Evolutionary conservation across 2,113 vertebrate species (phyloP), one percentile per base, ranked within the genome.

Genomic region (Gnathonemus longibarbis): DNA sequence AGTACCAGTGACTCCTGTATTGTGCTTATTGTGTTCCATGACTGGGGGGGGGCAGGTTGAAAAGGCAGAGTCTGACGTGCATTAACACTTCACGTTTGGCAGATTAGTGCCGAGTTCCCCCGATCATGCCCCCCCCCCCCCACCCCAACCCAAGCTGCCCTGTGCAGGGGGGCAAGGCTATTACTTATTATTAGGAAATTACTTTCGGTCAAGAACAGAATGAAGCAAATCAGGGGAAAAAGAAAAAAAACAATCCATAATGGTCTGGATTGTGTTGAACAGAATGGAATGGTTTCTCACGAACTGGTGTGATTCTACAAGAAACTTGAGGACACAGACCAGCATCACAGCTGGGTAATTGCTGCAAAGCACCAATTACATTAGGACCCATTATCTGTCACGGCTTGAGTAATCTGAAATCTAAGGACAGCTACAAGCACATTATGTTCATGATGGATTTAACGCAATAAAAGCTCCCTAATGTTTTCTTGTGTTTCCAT

Each of bases 11-110:
- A 92, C 39, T 90, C 85, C 27, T 74, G 83, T 84, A 70, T 7
- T 48, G 88, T 91, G 90, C 92, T 94, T 92, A 91, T 91, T 10
- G 90, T 91, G 56, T 92, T 92, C 49, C 66, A 24, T 66, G 84
- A 90, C 90, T 62, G 84, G 88, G 35, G 58, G 88, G 35, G 58
- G 19, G 50, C 35, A 62, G 48, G 48, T 0, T 3, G 1, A 87
- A 70, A 88, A 74, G 89, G 85, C 58, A 10, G 74, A 83, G 66
- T 15, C 21, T 11, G 70, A 87, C 0, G 52, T 46, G 80, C 92
- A 92, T 91, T 94, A 93, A 92, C 93, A 92, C 93, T 89, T 93
- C 84, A 90, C 90, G 91, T 92, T 91, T 88, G 90, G 56, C 90
- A 93, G 92, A 94, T 94, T 93, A 94, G 91, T 91, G 89, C 83